phyloP scores from a whole-genome alignment of 53 echinoderm and acorn worm species.

The Apostichopus leukothele region DNA sequence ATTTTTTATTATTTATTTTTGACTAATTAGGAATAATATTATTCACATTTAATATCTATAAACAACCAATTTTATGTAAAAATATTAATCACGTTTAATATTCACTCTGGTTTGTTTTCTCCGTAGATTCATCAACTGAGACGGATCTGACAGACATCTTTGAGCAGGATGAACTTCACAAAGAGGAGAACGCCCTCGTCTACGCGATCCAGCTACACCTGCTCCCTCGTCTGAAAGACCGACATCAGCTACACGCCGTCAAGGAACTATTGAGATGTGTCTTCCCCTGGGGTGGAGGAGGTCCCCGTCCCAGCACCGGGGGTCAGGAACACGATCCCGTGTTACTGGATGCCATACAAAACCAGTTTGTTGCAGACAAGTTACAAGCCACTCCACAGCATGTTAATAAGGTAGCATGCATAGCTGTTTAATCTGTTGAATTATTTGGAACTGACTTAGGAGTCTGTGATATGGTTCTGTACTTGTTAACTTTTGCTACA shows the following conservation, averaged over 20 bases:
- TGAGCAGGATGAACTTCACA: constrained; percentile 80
- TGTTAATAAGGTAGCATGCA: constrained; percentile 74
- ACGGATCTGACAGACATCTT: constrained; percentile 22
- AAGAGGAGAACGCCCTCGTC: constrained; percentile 75
- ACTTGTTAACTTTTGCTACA: no score
- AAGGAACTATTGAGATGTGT: constrained; percentile 70
- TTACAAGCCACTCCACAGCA: constrained; percentile 93
- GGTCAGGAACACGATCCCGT: constrained; percentile 85
- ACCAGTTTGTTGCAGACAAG: constrained; percentile 89
- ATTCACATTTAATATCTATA: no score
- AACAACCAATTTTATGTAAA: no score
- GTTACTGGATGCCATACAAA: constrained; percentile 89
- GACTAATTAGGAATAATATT: no score
- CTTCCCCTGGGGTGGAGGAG: constrained; percentile 78
- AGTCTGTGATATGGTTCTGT: no score
- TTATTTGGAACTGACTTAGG: no score
- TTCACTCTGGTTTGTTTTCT: neutral
- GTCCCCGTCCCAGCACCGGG: constrained; percentile 53
- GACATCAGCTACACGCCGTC: constrained; percentile 49
- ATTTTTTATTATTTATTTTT: no score
- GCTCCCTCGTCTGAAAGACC: constrained; percentile 56
- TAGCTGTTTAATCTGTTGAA: no score
- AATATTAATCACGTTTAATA: no score
- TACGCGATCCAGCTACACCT: constrained; percentile 75
- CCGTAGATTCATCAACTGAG: neutral